phyloP scores from a whole-genome alignment of 1,140 invertebrate genomes.

The Bilobella aurantiaca region DNA sequence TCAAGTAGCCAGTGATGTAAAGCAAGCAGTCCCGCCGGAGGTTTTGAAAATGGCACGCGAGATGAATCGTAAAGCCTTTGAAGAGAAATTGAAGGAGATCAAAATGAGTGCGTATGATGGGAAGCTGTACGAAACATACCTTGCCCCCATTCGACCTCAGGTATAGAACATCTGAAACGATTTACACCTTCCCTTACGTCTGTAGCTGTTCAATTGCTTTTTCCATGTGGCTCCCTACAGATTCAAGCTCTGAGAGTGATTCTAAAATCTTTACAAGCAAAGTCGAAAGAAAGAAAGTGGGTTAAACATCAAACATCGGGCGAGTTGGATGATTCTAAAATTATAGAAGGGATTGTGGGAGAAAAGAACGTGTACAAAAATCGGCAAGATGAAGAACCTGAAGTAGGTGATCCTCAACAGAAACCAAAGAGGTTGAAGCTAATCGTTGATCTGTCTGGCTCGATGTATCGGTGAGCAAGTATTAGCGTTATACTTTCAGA shows the following conservation, averaged over 20 bases:
- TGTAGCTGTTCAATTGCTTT: too few species aligned
- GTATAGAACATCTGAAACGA: constrained; percentile 50
- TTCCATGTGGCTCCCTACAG: constrained; percentile 39
- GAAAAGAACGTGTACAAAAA: constrained; percentile 83
- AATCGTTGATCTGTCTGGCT: constrained; percentile 85
- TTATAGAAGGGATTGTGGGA: constrained; percentile 87
- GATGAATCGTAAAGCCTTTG: constrained; percentile 83
- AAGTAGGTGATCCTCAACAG: constrained; percentile 68
- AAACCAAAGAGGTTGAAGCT: constrained; percentile 82
- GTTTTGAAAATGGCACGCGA: constrained; percentile 77
- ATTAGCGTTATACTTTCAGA: too few species aligned
- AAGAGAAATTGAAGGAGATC: constrained; percentile 79
- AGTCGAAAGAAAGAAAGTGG: constrained; percentile 90
- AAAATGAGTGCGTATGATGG: constrained; percentile 91
- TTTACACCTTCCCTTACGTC: too few species aligned
- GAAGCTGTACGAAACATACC: constrained; percentile 71
- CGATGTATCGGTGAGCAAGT: constrained; percentile 83
- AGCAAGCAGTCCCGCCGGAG: constrained; percentile 79
- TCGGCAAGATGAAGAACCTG: constrained; percentile 68
- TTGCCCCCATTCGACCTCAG: constrained; percentile 62
- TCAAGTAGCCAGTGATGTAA: constrained; percentile 80
- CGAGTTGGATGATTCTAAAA: constrained; percentile 87
- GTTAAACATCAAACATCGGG: constrained; percentile 80
- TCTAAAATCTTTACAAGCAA: constrained; percentile 65
- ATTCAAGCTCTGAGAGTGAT: constrained; percentile 50